Conservation (phyloP, 2,888 invertebrate genomes). For the Nemurella pictetii region DNA sequence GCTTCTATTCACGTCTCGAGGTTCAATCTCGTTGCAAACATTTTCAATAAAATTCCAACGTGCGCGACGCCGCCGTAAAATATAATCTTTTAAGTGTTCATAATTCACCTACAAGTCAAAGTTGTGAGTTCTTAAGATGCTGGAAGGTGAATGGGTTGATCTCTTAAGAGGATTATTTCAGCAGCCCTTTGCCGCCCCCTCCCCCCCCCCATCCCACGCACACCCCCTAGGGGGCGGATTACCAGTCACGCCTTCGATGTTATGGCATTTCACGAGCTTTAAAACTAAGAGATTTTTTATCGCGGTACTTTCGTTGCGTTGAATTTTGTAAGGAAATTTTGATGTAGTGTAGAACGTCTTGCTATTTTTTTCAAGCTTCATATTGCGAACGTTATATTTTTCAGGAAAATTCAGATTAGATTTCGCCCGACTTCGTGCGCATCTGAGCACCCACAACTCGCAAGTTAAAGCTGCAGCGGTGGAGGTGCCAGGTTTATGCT, state of each 20-base stretch:
- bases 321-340: not conserved
- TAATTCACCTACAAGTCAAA: conserved; percentile 28
- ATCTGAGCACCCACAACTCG: no score
- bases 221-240: conserved; percentile 1
- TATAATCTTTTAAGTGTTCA: conserved; percentile 9
- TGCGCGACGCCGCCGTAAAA: not conserved
- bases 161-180: conserved; percentile 29
- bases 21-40: not conserved
- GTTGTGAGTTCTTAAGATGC: conserved; percentile 13
- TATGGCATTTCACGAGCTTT: not conserved
- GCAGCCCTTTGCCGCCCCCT: conserved; percentile 24
- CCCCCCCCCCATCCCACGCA: not conserved
- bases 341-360: not conserved
- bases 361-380: not conserved
- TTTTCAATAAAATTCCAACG: not conserved
- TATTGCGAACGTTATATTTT: no score
- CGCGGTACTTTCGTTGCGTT: not conserved
- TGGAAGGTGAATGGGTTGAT: conserved; percentile 25
- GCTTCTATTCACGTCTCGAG: no score
- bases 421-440: no score
- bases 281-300: not conserved
- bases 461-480: not conserved
- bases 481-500: not conserved
- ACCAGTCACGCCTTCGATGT: conserved; percentile 15
- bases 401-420: no score